Evolutionary conservation across 2,888 invertebrate genomes (phyloP), one percentile per base, ranked within the genome.

Genomic region (Drosophila barbarae): DNA sequence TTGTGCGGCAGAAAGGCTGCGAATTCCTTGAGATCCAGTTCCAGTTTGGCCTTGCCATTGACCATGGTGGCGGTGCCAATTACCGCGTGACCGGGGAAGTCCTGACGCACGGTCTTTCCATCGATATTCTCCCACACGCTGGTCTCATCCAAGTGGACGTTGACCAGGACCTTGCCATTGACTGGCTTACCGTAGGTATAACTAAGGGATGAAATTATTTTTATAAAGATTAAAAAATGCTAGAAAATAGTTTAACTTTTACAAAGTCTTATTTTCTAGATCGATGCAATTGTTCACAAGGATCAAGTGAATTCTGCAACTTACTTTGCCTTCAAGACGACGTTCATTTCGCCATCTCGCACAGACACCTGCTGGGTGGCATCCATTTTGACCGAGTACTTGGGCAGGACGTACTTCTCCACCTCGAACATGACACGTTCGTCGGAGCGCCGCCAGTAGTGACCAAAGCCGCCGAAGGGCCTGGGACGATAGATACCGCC

Each of bases 391-490:
- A 98, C 95, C 77, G 96, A 93, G 90, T 98, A 98, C 87, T 97
- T 97, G 0, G 98, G 98, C 73, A 97, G 90, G 51, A 98, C 94
- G 86, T 97, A 97, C 89, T 97, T 95, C 12, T 96, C 96, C 12
- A 98, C 95, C 80, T 94, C 92, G 57, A 90, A 88, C 36, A 85
- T 86, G 1, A 64, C 77, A 86, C 90, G 73, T 30, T 78, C 71
- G 13, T 75, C 74, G 1, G 59, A 38, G n/a, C 44, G 63, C 8
- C 28, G 61, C 61, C 61, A 63, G 23, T 3, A 18, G 9, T 30
- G 39, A n/a, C 36, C 38, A 12, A 64, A 53, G 21, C 46, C 30
- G 1, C 38, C 51, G 1, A 59, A 26, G 15, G n/a, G 32, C 15
- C 56, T 47, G 10, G 6, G 23, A 3, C 13, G 51, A 9, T 9